These are phyloP conservation scores for Oreochromis aureus DNA, from an alignment of 2,113 vertebrate species.

Conservation along the genomic window DNA sequence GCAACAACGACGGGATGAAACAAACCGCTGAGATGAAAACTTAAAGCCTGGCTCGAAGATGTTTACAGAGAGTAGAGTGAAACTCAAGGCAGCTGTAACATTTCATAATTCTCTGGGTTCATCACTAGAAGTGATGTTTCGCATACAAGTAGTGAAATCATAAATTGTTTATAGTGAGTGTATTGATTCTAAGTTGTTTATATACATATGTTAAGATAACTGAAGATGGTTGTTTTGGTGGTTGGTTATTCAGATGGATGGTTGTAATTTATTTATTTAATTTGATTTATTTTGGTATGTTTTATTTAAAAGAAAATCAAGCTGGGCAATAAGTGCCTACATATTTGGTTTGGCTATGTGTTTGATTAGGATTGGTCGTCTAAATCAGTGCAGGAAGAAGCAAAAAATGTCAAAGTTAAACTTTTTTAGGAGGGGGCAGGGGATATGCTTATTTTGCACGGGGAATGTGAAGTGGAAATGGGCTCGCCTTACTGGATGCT, in stretches of 20 bases:
- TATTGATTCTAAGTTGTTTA: background rate
- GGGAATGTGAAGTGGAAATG: background rate
- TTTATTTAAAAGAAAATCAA: background rate
- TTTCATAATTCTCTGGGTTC: background rate
- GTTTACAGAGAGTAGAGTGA: background rate
- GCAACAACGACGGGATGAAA: background rate
- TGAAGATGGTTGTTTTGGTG: background rate
- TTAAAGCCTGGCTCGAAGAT: background rate
- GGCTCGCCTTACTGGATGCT: background rate
- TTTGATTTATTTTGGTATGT: background rate
- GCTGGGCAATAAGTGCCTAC: fast-evolving
- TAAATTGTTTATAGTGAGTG: background rate
- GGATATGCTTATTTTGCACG: background rate
- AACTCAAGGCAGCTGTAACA: background rate
- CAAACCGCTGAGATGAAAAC: background rate
- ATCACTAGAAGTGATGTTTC: background rate
- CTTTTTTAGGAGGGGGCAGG: background rate
- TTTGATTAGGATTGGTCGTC: background rate
- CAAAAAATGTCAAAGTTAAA: background rate
- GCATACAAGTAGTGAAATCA: background rate
- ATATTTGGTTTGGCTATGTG: background rate
- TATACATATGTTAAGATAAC: background rate
- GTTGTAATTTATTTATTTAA: background rate
- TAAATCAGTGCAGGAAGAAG: background rate
- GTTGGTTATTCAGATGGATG: background rate